Evolutionary conservation across 2,888 invertebrate species (phyloP), one percentile per base, ranked within the genome.

Genomic region (Sturmia bella): DNA sequence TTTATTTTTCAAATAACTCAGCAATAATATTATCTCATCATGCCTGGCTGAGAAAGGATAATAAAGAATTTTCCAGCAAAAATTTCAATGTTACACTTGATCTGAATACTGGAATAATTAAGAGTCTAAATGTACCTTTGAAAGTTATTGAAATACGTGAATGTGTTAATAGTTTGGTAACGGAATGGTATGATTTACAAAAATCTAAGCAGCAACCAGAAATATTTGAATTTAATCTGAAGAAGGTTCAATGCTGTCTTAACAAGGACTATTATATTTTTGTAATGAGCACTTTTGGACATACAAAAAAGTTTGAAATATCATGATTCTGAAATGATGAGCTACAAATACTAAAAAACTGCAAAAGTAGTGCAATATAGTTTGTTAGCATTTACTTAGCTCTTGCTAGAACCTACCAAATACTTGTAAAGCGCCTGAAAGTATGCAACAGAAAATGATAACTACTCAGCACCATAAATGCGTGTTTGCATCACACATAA

Each of bases 1-100:
- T 89, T 79, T 91, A 88, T 78, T 91, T 91, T 66, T 86, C 89
- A 0, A 83, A 85, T 70, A 91, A 89, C 50, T 91, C 91, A 69
- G 89, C 88, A 9, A 83, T 89, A 0, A 90, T 90, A 41, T 84
- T 91, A 15, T 87, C 86, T 11, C 84, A 88, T 45, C 91, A 91
- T 86, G 88, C 88, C 32, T 91, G 91, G 91, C 84, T 91, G 9
- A 86, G 86, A 27, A 32, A 70, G 0, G 48, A 72, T 15, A 17
- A 15, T 3, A 1, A 39, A 13, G 2, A 50, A 19, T 82, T 59
- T 54, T 32, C 15, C 0, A 70, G 1, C n/a, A 37, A 17, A 9
- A 13, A 32, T 13, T 82, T 82, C 61, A n/a, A 48, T 1, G 32
- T 82, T 0, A 3, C 56, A 12, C 43, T 70, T 9, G 32, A 56